A percentile compares a stretch with the other conserved stretches of the same genome.
Evolutionary conservation across 2,113 vertebrate genomes (phyloP).

Genomic region (Percopsis transmontana): DNA sequence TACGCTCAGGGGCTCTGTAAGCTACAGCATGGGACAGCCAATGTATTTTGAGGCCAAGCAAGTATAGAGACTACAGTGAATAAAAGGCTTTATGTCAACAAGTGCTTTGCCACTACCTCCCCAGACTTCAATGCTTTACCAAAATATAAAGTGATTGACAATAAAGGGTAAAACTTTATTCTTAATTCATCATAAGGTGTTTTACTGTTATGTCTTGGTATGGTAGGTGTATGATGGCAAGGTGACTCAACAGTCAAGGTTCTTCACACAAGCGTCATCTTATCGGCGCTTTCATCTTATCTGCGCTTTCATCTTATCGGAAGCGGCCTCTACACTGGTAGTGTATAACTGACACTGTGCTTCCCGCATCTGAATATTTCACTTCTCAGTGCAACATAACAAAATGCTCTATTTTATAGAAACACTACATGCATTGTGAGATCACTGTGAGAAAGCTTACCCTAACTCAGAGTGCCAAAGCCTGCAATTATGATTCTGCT

Average conservation of each 20-base stretch:
- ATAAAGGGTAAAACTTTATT: slow-evolving; percentile 61
- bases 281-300: slow-evolving; percentile 63
- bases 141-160: slow-evolving; percentile 56
- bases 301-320: slow-evolving; percentile 56
- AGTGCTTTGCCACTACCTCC: slow-evolving; percentile 62
- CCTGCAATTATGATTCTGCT: slow-evolving; percentile 57
- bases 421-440: slow-evolving; percentile 71
- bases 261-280: slow-evolving; percentile 38
- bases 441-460: slow-evolving; percentile 23
- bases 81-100: slow-evolving; percentile 57
- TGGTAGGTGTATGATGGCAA: slow-evolving; percentile 71
- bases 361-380: background rate
- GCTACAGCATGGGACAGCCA: slow-evolving; percentile 49
- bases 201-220: background rate
- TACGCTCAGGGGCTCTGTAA: background rate
- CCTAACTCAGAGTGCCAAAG: slow-evolving; percentile 51
- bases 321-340: background rate
- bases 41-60: slow-evolving; percentile 65
- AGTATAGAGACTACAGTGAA: background rate
- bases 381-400: background rate
- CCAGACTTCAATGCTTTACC: slow-evolving; percentile 15
- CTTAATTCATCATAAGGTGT: background rate
- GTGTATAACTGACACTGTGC: background rate
- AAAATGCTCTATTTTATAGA: slow-evolving; percentile 37
- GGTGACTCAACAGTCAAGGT: slow-evolving; percentile 41